Evolutionary conservation across 2,888 invertebrate species (phyloP), one percentile per base, ranked within the genome.

Genomic region (Lottia gigantea): DNA sequence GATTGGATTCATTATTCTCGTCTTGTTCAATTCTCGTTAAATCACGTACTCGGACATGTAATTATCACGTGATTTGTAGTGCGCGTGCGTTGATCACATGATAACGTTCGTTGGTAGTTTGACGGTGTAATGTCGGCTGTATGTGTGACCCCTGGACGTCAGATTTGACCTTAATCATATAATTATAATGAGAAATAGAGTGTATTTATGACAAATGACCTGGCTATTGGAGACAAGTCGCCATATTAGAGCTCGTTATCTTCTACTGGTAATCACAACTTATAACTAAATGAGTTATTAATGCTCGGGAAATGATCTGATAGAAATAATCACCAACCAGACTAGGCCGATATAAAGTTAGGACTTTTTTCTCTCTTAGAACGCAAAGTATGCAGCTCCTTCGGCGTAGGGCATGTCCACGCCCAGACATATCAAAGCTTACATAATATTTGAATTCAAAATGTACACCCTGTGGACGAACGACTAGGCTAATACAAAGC

Each of bases 221-320:
- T 23, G 19, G 55, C 19, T 23, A 55, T 55, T 23, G 55, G 19
- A 55, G 55, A 55, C 55, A 55, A 55, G 23, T 23, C 14, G 55
- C 55, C 55, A 23, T 55, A 55, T 55, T 55, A 55, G 19, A 23
- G 55, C 55, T 55, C 19, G 55, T 55, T 55, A 55, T 55, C 55
- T 23, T 19, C 19, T 23, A 23, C 19, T 19, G 19, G 55, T 55
- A 55, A 55, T 55, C 55, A 55, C 55, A 23, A 23, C 55, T 55
- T 55, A 55, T 55, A 55, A 55, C 55, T 55, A 55, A 55, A 23
- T 55, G 55, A 55, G 55, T 55, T 55, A 55, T 55, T 55, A 55
- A 55, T 23, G 55, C 23, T 23, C 55, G 19, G 23, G 55, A 55
- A 23, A 23, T 19, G 55, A 14, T 7, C 55, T 23, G 23, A 23